phyloP scores from a whole-genome alignment of 2,888 invertebrate genomes.

The Caenorhabditis afra region DNA sequence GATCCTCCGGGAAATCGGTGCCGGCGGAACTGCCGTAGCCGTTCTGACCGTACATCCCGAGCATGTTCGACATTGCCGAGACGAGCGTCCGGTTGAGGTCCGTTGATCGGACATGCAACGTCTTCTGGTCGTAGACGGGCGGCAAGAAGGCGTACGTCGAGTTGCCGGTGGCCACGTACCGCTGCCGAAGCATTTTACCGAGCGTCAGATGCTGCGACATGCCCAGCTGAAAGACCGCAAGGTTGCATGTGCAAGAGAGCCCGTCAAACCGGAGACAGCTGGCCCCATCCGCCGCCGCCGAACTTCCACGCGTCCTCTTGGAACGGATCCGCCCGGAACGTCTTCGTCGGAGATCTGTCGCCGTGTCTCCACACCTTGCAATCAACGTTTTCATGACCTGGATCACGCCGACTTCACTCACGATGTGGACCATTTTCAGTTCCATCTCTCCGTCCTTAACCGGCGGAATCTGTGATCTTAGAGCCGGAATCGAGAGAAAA shows the following conservation, averaged over 20 bases:
- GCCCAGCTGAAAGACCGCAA: slow-evolving; percentile 26
- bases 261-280: slow-evolving; percentile 60
- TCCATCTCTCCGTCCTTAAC: slow-evolving; percentile 54
- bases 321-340: slow-evolving; percentile 58
- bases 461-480: slow-evolving; percentile 20
- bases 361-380: slow-evolving; percentile 74
- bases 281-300: slow-evolving; percentile 70
- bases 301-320: slow-evolving; percentile 66
- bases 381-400: not conserved
- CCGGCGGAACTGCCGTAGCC: slow-evolving; percentile 32
- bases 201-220: slow-evolving; percentile 85
- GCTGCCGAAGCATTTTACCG: slow-evolving; percentile 86
- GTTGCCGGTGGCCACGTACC: slow-evolving; percentile 84
- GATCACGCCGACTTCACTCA: slow-evolving; percentile 12
- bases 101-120: slow-evolving; percentile 86
- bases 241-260: too few relatives aligned
- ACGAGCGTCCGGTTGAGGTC: slow-evolving; percentile 90
- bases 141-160: slow-evolving; percentile 82
- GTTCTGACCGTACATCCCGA: slow-evolving; percentile 67
- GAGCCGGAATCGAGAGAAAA: slow-evolving; percentile 1
- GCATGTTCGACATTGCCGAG: slow-evolving; percentile 80
- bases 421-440: slow-evolving; percentile 50
- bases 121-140: slow-evolving; percentile 83
- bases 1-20: slow-evolving; percentile 36
- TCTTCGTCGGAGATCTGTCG: slow-evolving; percentile 69